A percentile compares a stretch with the other conserved stretches of the same genome.
phyloP scores from a whole-genome alignment of 1,140 invertebrate genomes.

The Papilio xuthus region DNA sequence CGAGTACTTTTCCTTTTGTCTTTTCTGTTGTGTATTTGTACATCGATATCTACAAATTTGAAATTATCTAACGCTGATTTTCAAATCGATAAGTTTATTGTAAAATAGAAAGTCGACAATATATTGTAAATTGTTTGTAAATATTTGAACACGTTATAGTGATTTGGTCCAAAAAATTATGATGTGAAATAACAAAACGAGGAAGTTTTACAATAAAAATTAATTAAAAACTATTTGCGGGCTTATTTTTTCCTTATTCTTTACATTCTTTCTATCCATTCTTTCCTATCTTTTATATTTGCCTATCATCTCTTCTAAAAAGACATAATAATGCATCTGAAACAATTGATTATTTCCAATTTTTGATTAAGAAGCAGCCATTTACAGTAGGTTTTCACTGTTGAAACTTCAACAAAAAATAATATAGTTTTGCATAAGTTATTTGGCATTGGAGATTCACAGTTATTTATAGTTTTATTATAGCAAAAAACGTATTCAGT shows the following conservation, averaged over 20 bases:
- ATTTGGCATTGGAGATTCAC: not conserved
- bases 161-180: not conserved
- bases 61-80: not conserved
- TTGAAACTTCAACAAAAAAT: not conserved
- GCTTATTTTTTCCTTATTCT: not conserved
- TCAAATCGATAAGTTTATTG: not conserved
- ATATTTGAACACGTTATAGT: constrained; percentile 1
- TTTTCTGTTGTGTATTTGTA: not conserved
- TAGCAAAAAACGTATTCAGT: not conserved
- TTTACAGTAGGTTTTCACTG: not conserved
- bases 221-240: not conserved
- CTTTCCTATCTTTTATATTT: not conserved
- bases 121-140: constrained; percentile 5
- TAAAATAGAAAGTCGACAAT: not conserved
- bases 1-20: not conserved
- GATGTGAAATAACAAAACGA: not conserved
- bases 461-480: not conserved
- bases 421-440: not conserved
- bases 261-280: too few species aligned
- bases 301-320: not conserved
- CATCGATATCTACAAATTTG: not conserved
- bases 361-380: not conserved
- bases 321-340: not conserved
- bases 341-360: too few species aligned
- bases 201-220: not conserved